Evolutionary conservation across 2,888 invertebrate species (phyloP).

Genomic region (Meghimatium bilineatum): DNA sequence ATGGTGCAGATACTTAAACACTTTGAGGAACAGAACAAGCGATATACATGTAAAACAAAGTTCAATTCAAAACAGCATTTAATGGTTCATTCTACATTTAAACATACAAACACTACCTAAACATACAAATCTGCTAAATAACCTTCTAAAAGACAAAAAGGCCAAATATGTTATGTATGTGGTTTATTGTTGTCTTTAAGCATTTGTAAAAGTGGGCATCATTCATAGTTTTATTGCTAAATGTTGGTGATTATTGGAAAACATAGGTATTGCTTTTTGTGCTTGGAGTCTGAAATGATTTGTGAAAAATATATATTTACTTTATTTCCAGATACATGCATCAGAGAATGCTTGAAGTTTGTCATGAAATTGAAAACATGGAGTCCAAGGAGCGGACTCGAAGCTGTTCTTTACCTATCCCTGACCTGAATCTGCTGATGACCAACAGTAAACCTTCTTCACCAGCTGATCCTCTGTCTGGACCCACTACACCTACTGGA

Average conservation of each 20-base stretch:
- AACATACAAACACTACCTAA: no score
- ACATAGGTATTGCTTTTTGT: background rate
- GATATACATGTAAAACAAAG: no score
- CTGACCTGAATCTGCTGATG: constrained; percentile 62
- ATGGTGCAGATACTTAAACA: no score
- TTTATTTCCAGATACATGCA: constrained; percentile 68
- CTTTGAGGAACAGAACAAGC: no score
- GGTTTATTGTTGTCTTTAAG: no score
- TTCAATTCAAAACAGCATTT: no score
- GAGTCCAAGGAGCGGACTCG: constrained; percentile 87
- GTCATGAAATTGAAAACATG: constrained; percentile 87
- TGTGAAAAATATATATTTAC: background rate
- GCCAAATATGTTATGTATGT: no score
- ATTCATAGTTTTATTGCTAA: background rate
- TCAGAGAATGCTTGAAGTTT: constrained; percentile 87
- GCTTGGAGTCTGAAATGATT: background rate
- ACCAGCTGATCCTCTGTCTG: constrained; percentile 44
- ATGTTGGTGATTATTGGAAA: background rate
- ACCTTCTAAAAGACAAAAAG: no score
- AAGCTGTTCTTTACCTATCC: constrained; percentile 90
- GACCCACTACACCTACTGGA: constrained; percentile 41
- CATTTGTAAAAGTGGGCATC: background rate
- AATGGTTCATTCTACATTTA: no score
- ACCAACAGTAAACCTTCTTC: constrained; percentile 48
- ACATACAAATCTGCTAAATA: no score